Percentiles rank a stretch among this genome's conserved stretches.
These are phyloP conservation scores for Bubo blakistoni DNA, from an alignment of 2,113 vertebrate genomes.

Conservation along the genomic window DNA sequence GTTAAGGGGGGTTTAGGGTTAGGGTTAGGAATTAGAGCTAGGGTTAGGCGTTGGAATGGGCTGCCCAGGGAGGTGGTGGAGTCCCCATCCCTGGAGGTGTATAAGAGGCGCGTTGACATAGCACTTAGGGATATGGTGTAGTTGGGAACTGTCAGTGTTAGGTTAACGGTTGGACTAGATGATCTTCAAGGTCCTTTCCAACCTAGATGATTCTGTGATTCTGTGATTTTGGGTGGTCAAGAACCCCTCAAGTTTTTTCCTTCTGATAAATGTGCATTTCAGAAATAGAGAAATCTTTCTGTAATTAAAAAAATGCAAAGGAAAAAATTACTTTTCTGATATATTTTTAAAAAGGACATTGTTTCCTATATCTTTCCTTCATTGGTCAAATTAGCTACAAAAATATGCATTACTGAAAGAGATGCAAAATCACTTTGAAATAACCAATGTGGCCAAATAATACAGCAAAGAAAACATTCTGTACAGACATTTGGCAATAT, in stretches of 20 bases:
- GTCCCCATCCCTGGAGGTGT: no score
- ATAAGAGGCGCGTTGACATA: no score
- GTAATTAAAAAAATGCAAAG: neutral
- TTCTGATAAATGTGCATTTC: neutral
- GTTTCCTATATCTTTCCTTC: neutral
- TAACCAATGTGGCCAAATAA: neutral
- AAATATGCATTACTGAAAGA: neutral
- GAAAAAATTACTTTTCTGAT: neutral
- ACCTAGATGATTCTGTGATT: neutral
- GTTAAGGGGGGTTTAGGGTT: no score
- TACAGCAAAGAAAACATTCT: neutral
- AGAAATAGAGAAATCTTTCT: neutral
- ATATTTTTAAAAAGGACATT: neutral
- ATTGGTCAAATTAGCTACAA: neutral
- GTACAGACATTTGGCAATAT: neutral
- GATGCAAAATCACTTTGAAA: neutral
- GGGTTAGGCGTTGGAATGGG: no score
- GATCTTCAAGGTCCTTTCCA: no score
- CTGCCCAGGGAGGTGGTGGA: no score
- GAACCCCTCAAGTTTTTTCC: neutral
- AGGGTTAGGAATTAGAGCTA: no score
- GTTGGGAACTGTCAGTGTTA: no score
- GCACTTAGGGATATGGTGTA: no score
- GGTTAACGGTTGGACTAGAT: no score
- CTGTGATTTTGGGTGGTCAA: neutral